These are phyloP conservation scores for Onchidella celtica DNA, from an alignment of 2,888 invertebrate species.

Conservation along the genomic window DNA sequence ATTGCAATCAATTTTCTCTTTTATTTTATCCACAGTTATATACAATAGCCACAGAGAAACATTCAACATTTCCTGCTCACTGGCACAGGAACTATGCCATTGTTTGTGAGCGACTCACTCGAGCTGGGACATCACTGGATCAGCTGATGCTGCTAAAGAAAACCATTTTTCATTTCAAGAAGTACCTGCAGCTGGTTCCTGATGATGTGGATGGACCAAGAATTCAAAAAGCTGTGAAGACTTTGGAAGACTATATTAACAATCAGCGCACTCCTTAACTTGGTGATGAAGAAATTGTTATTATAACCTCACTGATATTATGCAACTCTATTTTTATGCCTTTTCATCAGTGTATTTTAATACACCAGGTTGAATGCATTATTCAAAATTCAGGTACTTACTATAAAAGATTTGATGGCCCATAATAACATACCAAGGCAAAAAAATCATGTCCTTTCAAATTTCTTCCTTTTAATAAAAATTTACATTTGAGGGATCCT, in stretches of 20 bases:
- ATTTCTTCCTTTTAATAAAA: too few relatives aligned
- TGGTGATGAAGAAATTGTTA: neutral
- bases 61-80: constrained; percentile 67
- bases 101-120: constrained; percentile 64
- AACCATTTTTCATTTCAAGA: constrained; percentile 61
- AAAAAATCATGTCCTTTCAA: too few relatives aligned
- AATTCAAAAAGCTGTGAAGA: constrained; percentile 53
- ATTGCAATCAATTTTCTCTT: too few relatives aligned
- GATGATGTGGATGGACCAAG: constrained; percentile 53
- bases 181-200: constrained; percentile 54
- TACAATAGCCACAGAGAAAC: constrained; percentile 63
- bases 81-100: constrained; percentile 79
- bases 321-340: too few relatives aligned
- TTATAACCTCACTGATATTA: too few relatives aligned
- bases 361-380: too few relatives aligned
- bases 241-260: constrained; percentile 41
- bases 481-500: too few relatives aligned
- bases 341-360: too few relatives aligned
- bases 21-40: constrained; percentile 67
- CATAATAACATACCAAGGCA: too few relatives aligned
- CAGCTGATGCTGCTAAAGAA: constrained; percentile 28
- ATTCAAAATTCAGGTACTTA: too few relatives aligned
- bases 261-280: neutral
- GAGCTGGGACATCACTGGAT: neutral
- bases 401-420: too few relatives aligned